A percentile compares a stretch with the other conserved stretches of the same genome.
Conservation (phyloP, 2,113 vertebrate species). For the Tylochromis polylepis region DNA sequence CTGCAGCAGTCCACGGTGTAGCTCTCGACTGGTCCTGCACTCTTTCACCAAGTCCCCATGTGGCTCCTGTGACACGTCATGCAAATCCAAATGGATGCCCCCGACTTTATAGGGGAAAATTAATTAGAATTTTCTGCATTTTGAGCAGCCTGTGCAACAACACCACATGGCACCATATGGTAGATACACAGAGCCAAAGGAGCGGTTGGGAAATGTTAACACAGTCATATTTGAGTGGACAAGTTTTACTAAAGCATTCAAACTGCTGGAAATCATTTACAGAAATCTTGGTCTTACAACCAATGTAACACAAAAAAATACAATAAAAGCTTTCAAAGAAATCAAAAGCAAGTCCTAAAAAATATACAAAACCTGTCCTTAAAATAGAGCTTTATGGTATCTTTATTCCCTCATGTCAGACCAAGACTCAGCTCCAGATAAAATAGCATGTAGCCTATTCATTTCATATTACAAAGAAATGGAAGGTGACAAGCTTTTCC, state of each 20-base stretch:
- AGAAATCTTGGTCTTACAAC: neutral
- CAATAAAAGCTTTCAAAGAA: neutral
- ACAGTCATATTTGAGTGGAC: constrained; percentile 36
- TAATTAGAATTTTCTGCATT: constrained; percentile 59
- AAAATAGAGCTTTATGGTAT: neutral
- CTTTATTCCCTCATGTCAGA: neutral
- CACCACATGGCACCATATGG: constrained; percentile 73
- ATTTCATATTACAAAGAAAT: constrained; percentile 29
- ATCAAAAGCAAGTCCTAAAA: neutral
- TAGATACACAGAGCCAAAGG: constrained; percentile 25
- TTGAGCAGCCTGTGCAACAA: constrained; percentile 59
- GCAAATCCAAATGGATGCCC: constrained; percentile 65
- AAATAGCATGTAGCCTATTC: constrained; percentile 1
- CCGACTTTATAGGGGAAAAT: constrained; percentile 45
- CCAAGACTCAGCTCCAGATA: neutral
- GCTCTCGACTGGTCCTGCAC: constrained; percentile 22
- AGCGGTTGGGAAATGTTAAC: constrained; percentile 49
- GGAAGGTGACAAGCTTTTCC: constrained; percentile 25
- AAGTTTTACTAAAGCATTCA: constrained; percentile 39
- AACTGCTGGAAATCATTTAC: neutral
- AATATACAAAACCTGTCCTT: neutral
- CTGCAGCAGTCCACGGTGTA: constrained; percentile 33
- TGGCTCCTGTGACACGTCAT: constrained; percentile 56
- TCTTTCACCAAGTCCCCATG: constrained; percentile 40
- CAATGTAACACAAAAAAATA: neutral